Evolutionary conservation across 2,797 vertebrate species (phyloP).

Genomic region (Peromyscus aztecus): DNA sequence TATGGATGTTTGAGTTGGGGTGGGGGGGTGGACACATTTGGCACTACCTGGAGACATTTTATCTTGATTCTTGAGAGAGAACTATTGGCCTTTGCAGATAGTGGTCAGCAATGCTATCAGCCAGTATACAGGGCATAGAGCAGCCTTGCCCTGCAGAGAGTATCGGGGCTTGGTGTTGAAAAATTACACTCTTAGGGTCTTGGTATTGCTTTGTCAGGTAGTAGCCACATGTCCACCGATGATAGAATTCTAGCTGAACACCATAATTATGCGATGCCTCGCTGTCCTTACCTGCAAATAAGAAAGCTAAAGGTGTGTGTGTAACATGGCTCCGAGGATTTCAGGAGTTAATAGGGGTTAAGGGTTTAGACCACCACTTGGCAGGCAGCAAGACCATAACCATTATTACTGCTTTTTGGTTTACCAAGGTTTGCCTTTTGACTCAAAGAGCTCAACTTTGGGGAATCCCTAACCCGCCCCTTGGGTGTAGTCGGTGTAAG

Average conservation of each 20-base stretch:
- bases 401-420: not conserved
- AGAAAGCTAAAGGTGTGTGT: not conserved
- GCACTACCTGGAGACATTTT: not conserved
- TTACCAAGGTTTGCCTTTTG: conserved; percentile 34
- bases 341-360: not conserved
- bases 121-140: accelerated
- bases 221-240: not conserved
- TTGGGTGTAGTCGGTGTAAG: not conserved
- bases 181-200: not conserved
- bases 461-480: not conserved
- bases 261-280: not conserved
- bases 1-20: not conserved
- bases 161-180: not conserved
- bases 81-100: not conserved
- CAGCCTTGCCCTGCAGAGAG: not conserved
- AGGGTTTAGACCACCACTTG: not conserved
- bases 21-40: not conserved
- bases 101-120: not conserved
- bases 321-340: not conserved
- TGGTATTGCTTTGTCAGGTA: not conserved
- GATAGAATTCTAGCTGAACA: not conserved
- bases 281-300: not conserved
- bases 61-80: not conserved
- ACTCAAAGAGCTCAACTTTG: not conserved
- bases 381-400: not conserved